Conservation (phyloP, 1,140 invertebrate genomes). For the Homalodisca vitripennis region DNA sequence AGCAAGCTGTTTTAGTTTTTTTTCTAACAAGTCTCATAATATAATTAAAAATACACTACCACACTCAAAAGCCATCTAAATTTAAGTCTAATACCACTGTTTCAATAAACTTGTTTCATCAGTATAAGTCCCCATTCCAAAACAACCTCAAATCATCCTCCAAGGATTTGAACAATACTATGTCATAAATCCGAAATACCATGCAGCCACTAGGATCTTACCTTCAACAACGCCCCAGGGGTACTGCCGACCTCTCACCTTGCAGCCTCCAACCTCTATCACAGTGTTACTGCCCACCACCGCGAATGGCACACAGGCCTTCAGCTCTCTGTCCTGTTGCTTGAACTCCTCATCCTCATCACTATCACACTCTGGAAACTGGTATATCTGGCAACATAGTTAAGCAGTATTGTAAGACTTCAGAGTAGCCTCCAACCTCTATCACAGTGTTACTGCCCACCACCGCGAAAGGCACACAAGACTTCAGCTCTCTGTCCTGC, state of each 20-base stretch:
- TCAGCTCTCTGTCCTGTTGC: constrained; percentile 84
- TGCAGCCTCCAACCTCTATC: constrained; percentile 84
- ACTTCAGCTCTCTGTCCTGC: constrained; percentile 86
- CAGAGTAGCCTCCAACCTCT: constrained; percentile 89
- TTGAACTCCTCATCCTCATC: constrained; percentile 94
- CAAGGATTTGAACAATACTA: no score
- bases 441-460: constrained; percentile 94
- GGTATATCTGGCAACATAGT: constrained; percentile 93
- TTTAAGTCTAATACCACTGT: no score
- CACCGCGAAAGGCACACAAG: constrained; percentile 93
- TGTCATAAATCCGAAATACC: no score
- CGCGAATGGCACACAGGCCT: constrained; percentile 93
- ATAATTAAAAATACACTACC: no score
- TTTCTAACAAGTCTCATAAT: no score
- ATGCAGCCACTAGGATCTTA: no score
- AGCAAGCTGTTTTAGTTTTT: no score
- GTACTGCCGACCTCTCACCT: constrained; percentile 89
- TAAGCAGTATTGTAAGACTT: no score
- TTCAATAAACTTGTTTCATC: no score
- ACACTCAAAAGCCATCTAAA: no score
- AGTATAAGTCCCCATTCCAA: no score
- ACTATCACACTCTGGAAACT: constrained; percentile 95
- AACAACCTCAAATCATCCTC: no score
- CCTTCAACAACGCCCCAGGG: constrained; percentile 98
- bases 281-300: constrained; percentile 94